phyloP scores from a whole-genome alignment of 2,888 invertebrate genomes.

The Caenorhabditis virilis region DNA sequence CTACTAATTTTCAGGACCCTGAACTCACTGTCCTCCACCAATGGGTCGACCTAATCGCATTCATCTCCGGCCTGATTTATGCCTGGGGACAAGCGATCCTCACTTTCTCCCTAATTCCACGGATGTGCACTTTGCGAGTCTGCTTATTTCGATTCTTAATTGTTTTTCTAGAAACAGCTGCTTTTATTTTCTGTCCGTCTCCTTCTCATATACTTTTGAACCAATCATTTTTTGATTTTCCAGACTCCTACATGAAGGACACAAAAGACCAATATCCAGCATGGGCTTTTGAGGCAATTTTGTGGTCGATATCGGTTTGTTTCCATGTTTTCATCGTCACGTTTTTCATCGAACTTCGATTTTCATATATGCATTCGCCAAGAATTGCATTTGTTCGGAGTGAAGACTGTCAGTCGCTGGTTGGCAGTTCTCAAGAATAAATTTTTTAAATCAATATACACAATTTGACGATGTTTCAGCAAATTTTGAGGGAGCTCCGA shows the following conservation, averaged over 20 bases:
- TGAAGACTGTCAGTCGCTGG: no score
- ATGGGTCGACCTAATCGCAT: slow-evolving; percentile 18
- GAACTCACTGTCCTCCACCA: slow-evolving; percentile 16
- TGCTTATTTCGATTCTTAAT: slow-evolving; percentile 23
- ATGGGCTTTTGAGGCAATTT: slow-evolving; percentile 22
- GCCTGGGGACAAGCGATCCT: slow-evolving; percentile 27
- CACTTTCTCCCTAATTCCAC: slow-evolving; percentile 16
- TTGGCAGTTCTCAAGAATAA: no score
- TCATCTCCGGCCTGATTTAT: slow-evolving; percentile 20
- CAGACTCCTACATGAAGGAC: slow-evolving; percentile 14
- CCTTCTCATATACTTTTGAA: no score
- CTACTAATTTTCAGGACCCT: slow-evolving; percentile 23
- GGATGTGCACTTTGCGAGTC: slow-evolving; percentile 29
- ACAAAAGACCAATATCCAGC: slow-evolving; percentile 6
- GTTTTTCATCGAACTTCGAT: slow-evolving; percentile 37
- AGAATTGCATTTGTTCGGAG: slow-evolving; percentile 25
- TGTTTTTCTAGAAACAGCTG: slow-evolving; percentile 11
- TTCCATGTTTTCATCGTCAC: slow-evolving; percentile 41
- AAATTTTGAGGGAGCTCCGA: no score
- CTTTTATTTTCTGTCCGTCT: slow-evolving; percentile 25
- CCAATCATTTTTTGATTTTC: no score
- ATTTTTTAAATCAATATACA: no score
- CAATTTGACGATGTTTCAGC: no score
- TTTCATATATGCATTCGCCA: slow-evolving; percentile 43
- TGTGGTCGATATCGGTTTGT: slow-evolving; percentile 29